Evolutionary conservation across 2,797 vertebrate species (phyloP).

Genomic region (Synaphobranchus kaupii): DNA sequence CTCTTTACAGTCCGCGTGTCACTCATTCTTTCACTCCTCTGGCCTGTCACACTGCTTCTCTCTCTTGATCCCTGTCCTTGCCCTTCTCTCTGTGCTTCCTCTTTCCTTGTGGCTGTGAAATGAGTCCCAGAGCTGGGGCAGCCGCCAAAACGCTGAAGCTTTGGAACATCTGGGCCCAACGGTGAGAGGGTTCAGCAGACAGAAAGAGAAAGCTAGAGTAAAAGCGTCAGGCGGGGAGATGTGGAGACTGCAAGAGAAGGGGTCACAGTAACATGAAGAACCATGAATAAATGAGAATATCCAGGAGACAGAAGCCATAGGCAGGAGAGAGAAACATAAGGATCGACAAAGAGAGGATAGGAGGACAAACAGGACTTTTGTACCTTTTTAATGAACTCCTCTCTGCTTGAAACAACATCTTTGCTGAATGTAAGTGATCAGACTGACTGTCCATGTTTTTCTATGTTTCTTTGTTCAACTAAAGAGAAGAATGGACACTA

Average conservation of each 20-base stretch:
- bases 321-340: neutral
- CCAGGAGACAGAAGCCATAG: neutral
- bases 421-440: neutral
- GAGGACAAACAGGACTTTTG: conserved; percentile 11
- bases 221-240: neutral
- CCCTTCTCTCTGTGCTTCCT: conserved; percentile 40
- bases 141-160: conserved; percentile 59
- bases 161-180: conserved; percentile 61
- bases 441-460: neutral
- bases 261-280: neutral
- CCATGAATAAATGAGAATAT: neutral
- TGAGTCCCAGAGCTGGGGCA: conserved; percentile 53
- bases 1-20: neutral
- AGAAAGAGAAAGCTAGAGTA: conserved; percentile 19
- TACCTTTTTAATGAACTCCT: neutral
- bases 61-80: conserved; percentile 7
- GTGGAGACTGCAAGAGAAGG: neutral
- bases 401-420: neutral
- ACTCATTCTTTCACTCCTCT: neutral
- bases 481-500: neutral
- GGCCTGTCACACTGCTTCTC: neutral
- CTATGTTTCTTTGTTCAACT: conserved; percentile 22
- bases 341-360: neutral
- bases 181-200: conserved; percentile 44
- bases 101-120: conserved; percentile 65